Evolutionary conservation across 1,140 invertebrate genomes (phyloP).

Genomic region (Macrobrachium rosenbergii): DNA sequence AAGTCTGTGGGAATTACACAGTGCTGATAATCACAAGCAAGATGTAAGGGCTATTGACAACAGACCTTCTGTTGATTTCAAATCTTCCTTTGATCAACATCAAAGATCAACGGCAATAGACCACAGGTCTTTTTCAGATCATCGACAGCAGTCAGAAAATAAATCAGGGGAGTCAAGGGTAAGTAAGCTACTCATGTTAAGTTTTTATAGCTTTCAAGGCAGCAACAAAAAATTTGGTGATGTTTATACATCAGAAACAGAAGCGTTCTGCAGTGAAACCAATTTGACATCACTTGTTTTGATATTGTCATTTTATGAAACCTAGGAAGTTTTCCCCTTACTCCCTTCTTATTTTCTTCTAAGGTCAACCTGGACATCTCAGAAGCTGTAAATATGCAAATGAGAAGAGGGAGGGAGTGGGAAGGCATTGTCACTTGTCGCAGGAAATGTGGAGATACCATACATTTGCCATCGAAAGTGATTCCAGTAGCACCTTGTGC

Average conservation of each 20-base stretch:
- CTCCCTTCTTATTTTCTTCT: constrained; percentile 48
- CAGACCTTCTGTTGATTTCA: constrained; percentile 35
- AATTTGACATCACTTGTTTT: not conserved
- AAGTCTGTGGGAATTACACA: constrained; percentile 75
- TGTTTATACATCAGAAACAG: not conserved
- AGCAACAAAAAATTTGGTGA: not conserved
- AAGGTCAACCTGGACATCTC: constrained; percentile 73
- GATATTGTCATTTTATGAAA: not conserved
- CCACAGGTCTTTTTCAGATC: constrained; percentile 6
- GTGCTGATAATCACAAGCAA: constrained; percentile 68
- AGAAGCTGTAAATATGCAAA: constrained; percentile 76
- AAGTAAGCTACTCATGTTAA: not conserved
- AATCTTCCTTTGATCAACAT: constrained; percentile 28
- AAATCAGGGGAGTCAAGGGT: constrained; percentile 26
- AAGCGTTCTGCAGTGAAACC: no score
- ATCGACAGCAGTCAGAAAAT: constrained; percentile 11
- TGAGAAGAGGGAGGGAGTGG: constrained; percentile 85
- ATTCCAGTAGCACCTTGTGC: constrained; percentile 74
- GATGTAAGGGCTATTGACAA: constrained; percentile 25
- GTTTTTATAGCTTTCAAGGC: not conserved
- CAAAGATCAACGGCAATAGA: not conserved
- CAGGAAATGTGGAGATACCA: constrained; percentile 84
- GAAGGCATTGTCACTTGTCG: constrained; percentile 86
- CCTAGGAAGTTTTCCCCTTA: not conserved
- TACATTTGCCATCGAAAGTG: constrained; percentile 83